These are phyloP conservation scores for Gavialis gangeticus DNA, from an alignment of 2,113 vertebrate species.

Conservation along the genomic window DNA sequence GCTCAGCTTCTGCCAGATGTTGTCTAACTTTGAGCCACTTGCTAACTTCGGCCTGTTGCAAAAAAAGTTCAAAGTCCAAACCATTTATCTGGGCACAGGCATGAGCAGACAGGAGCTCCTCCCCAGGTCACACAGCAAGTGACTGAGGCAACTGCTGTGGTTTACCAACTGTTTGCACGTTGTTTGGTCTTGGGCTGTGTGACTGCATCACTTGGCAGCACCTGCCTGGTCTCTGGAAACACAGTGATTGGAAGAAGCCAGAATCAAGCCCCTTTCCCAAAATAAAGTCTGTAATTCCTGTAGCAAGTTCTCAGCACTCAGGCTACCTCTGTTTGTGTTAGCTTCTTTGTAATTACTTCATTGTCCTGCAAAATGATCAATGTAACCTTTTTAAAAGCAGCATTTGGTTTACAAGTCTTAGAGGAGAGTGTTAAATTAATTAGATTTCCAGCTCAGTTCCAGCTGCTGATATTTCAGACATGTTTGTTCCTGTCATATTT, in stretches of 20 bases:
- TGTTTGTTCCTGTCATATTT: conserved; percentile 76
- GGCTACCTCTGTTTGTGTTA: neutral
- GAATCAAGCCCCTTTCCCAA: neutral
- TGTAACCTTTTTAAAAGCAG: conserved; percentile 35
- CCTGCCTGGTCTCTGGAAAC: neutral
- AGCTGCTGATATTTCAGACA: conserved; percentile 70
- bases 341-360: neutral
- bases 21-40: neutral
- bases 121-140: neutral
- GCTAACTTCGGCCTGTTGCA: neutral
- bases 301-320: neutral
- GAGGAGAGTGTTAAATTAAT: conserved; percentile 75
- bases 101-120: neutral
- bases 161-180: neutral
- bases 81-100: neutral
- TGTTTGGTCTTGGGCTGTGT: neutral
- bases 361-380: conserved; percentile 35
- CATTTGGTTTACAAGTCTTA: conserved; percentile 72
- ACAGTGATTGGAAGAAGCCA: neutral
- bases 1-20: neutral
- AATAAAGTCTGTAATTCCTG: neutral
- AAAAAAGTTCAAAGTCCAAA: neutral
- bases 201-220: neutral
- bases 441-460: conserved; percentile 74
- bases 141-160: neutral